Conservation (phyloP, 2,888 invertebrate genomes). For the Meta bourneti region DNA sequence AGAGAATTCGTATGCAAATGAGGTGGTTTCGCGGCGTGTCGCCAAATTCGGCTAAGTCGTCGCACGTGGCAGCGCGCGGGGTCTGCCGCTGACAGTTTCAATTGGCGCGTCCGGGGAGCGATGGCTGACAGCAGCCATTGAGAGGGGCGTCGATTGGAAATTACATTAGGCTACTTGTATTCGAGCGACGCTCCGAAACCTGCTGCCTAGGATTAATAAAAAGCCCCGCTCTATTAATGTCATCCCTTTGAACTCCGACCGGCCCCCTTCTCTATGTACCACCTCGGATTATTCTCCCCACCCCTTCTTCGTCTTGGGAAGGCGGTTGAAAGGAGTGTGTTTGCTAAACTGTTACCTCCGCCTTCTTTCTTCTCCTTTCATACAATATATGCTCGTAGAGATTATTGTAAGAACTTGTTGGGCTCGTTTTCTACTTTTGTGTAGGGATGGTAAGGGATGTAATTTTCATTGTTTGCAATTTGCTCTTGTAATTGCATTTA, state of each 20-base stretch:
- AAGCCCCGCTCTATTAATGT: conserved; percentile 68
- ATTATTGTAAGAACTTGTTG: no score
- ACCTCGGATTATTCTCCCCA: no score
- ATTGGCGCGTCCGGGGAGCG: conserved; percentile 51
- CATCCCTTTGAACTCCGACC: conserved; percentile 29
- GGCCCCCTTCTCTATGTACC: neutral
- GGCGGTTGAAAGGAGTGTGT: no score
- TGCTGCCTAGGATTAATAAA: conserved; percentile 65
- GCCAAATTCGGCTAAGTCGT: conserved; percentile 65
- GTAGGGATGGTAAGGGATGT: no score
- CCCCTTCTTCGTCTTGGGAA: no score
- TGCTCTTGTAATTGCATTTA: no score
- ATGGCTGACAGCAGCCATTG: conserved; percentile 62
- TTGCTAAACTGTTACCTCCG: no score
- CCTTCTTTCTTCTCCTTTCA: no score
- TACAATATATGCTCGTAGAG: no score
- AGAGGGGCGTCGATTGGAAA: conserved; percentile 70
- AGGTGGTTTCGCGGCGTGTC: conserved; percentile 26
- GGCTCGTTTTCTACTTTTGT: no score
- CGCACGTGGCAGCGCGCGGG: conserved; percentile 28
- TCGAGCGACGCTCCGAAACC: conserved; percentile 48
- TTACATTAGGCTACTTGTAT: conserved; percentile 74
- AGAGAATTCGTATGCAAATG: conserved; percentile 34
- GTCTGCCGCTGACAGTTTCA: conserved; percentile 74
- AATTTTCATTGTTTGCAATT: no score